A percentile compares a stretch with the other conserved stretches of the same genome.
phyloP scores from a whole-genome alignment of 2,888 invertebrate species.

The Catocala sponsa region DNA sequence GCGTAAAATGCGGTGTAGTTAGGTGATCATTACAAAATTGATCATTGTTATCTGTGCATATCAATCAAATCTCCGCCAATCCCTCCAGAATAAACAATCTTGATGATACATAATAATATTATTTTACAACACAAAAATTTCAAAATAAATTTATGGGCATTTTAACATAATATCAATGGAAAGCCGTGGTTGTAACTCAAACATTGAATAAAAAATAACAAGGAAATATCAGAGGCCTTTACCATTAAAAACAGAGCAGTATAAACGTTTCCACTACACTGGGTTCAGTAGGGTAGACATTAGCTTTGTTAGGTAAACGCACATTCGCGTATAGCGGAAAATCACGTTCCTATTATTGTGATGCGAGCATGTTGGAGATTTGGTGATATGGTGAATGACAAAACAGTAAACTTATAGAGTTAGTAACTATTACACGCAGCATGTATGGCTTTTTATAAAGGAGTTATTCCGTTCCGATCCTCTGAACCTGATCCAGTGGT shows the following conservation, averaged over 20 bases:
- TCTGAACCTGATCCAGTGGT: too few species aligned
- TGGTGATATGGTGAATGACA: background rate
- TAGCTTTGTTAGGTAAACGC: slow-evolving; percentile 56
- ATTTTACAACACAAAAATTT: too few species aligned
- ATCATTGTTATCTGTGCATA: too few species aligned
- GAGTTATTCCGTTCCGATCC: too few species aligned
- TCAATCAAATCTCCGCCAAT: too few species aligned
- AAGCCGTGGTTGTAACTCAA: slow-evolving; percentile 1
- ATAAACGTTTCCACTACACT: slow-evolving; percentile 37
- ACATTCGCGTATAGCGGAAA: slow-evolving; percentile 48
- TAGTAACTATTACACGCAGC: too few species aligned
- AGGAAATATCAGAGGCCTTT: slow-evolving; percentile 36
- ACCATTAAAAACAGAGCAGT: slow-evolving; percentile 45
- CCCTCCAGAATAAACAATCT: too few species aligned
- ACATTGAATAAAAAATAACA: slow-evolving; percentile 25
- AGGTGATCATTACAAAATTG: too few species aligned
- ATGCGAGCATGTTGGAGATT: slow-evolving; percentile 34
- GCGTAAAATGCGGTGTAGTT: too few species aligned
- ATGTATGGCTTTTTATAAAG: too few species aligned
- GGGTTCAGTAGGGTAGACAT: slow-evolving; percentile 42
- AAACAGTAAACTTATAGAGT: background rate
- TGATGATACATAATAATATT: too few species aligned
- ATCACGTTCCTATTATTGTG: slow-evolving; percentile 62
- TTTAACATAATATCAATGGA: slow-evolving; percentile 1
- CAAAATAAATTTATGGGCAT: too few species aligned